A percentile compares a stretch with the other conserved stretches of the same genome.
These are phyloP conservation scores for Tetheella fluctuosa DNA, from an alignment of 2,888 invertebrate genomes.

Conservation along the genomic window DNA sequence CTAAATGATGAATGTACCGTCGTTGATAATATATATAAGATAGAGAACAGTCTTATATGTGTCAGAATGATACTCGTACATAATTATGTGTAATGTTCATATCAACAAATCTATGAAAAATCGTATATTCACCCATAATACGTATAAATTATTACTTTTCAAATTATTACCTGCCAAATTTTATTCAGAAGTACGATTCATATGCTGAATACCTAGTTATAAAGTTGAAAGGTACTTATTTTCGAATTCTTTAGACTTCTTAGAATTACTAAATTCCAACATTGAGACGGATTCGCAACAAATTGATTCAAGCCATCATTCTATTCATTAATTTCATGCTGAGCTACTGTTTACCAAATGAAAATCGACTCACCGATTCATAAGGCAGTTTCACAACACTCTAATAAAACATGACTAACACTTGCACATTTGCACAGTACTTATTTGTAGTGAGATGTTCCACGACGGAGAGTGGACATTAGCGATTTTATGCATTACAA, in stretches of 20 bases:
- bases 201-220: too few relatives aligned
- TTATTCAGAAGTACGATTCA: too few relatives aligned
- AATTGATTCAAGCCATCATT: neutral
- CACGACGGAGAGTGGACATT: conserved; percentile 2
- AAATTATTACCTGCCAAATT: too few relatives aligned
- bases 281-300: neutral
- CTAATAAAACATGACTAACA: neutral
- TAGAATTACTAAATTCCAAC: too few relatives aligned
- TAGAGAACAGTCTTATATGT: neutral
- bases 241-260: too few relatives aligned
- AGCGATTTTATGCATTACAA: conserved; percentile 6
- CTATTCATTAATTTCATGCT: neutral
- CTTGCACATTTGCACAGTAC: conserved; percentile 3
- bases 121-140: too few relatives aligned
- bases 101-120: too few relatives aligned
- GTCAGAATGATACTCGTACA: too few relatives aligned
- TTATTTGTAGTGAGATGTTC: neutral
- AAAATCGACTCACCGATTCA: conserved; percentile 9
- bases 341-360: neutral
- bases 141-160: too few relatives aligned
- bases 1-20: conserved; percentile 12
- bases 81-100: neutral
- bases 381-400: neutral
- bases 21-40: conserved; percentile 1
- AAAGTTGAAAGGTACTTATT: too few relatives aligned